Evolutionary conservation across 64 coral and sea anemone species (phyloP).

Genomic region (Montipora efflorescens): DNA sequence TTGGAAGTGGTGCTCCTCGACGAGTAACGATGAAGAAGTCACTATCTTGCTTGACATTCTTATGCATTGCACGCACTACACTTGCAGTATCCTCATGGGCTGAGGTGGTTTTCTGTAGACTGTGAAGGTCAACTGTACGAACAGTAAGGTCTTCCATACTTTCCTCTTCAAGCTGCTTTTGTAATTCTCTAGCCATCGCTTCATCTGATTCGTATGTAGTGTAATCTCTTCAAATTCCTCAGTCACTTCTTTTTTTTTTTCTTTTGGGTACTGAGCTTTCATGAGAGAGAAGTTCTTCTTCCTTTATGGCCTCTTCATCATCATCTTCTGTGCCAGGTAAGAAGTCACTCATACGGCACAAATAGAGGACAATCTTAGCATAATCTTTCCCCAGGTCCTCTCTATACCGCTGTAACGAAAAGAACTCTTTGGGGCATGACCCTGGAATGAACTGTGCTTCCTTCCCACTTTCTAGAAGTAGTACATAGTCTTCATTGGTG

Average conservation of each 20-base stretch:
- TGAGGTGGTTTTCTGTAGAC: slow-evolving; percentile 36
- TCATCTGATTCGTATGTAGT: slow-evolving; percentile 26
- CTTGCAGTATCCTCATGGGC: slow-evolving; percentile 46
- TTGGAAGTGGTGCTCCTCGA: slow-evolving; percentile 53
- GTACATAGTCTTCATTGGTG: slow-evolving; percentile 26
- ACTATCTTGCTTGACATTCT: slow-evolving; percentile 53
- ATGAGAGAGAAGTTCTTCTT: no score
- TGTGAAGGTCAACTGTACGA: slow-evolving; percentile 19
- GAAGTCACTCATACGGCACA: slow-evolving; percentile 55
- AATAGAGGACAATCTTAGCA: slow-evolving; percentile 56
- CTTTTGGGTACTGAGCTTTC: no score
- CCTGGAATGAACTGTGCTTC: slow-evolving; percentile 39
- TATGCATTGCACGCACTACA: slow-evolving; percentile 64
- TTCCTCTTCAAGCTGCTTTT: slow-evolving; percentile 62
- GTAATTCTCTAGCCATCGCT: slow-evolving; percentile 60
- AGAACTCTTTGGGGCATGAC: slow-evolving; percentile 34
- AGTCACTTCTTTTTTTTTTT: not conserved
- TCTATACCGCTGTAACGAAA: slow-evolving; percentile 42
- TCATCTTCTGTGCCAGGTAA: not conserved
- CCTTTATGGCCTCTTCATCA: not conserved
- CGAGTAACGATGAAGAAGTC: slow-evolving; percentile 60
- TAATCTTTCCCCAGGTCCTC: slow-evolving; percentile 66
- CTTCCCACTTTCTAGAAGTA: slow-evolving; percentile 18
- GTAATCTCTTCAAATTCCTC: slow-evolving; percentile 44
- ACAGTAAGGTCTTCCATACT: slow-evolving; percentile 35